Evolutionary conservation across 2,888 invertebrate genomes (phyloP), one percentile per base, ranked within the genome.

Genomic region (Trissoscelio sp.): DNA sequence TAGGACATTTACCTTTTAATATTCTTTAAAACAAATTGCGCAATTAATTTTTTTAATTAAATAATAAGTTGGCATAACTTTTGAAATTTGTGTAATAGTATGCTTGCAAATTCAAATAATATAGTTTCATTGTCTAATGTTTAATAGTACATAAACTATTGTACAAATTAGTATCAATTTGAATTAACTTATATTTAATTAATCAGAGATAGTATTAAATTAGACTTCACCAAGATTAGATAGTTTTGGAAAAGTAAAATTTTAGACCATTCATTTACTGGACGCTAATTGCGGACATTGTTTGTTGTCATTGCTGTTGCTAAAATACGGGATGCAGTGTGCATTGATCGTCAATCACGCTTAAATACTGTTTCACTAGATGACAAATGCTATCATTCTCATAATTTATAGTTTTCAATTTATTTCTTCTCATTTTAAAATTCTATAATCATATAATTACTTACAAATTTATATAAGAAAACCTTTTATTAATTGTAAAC

Each of bases 261-360:
- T 62, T 46, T 34, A 46, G 62, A 62, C 46, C 44, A 28, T 44
- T 42, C 22, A 46, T 62, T 44, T 46, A 46, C 46, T 28, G 46
- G 28, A 24, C 46, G 31, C 46, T 46, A 62, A 62, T 62, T 62
- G 44, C 46, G 46, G 20, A 7, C 18, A 62, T 44, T 62, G 62
- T 46, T 60, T 28, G 46, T 62, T 46, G 46, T 46, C 7, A 62
- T 46, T 46, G 46, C 46, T 46, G n/a, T 24, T 31, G n/a, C 11
- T 62, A 62, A n/a, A 62, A 44, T 62, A 39, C 20, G 18, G 42
- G 14, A 16, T 11, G 37, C 57, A 57, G 20, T 37, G 7, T 14
- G 57, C 57, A 37, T 37, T 57, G 57, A 57, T 37, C 57, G 20
- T 57, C 57, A 57, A 57, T 57, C 57, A 37, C 31, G 53, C 53